Evolutionary conservation across 2,888 invertebrate species (phyloP).

Genomic region (Prosopocoilus inquinatus): DNA sequence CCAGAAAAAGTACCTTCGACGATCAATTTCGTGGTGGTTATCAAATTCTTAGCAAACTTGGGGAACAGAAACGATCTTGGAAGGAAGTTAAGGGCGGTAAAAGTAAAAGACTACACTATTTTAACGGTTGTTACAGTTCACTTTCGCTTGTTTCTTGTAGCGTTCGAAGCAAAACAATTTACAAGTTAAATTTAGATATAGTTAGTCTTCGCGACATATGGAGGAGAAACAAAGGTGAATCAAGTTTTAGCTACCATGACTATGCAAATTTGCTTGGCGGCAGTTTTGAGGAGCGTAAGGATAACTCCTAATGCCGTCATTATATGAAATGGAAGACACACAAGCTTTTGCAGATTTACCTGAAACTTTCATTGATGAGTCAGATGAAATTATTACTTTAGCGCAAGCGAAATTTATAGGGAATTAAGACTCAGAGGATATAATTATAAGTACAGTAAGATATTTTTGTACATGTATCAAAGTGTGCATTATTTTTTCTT

Average conservation of each 20-base stretch:
- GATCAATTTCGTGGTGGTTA: conserved; percentile 10
- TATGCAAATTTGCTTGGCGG: conserved; percentile 55
- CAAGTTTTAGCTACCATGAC: conserved; percentile 45
- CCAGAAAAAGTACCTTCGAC: conserved; percentile 1
- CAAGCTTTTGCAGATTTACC: conserved; percentile 5
- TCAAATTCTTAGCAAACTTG: conserved; percentile 1
- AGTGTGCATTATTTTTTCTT: not conserved
- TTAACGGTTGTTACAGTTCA: not conserved
- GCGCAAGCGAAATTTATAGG: conserved; percentile 65
- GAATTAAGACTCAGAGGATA: conserved; percentile 68
- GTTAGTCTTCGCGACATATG: not conserved
- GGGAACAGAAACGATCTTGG: not conserved
- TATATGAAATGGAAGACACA: conserved; percentile 48
- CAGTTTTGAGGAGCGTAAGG: conserved; percentile 54
- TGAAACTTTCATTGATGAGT: not conserved
- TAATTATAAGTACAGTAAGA: conserved; percentile 37
- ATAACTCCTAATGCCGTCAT: conserved; percentile 32
- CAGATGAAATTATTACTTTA: conserved; percentile 37
- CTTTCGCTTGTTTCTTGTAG: not conserved
- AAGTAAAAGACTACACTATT: not conserved
- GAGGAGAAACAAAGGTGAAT: not conserved
- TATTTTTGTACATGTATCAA: too few species aligned
- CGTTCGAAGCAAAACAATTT: not conserved
- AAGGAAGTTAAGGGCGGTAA: not conserved
- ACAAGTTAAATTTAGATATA: not conserved